These are phyloP conservation scores for Gonocerus acuteangulatus DNA, from an alignment of 2,888 invertebrate genomes.

Conservation along the genomic window DNA sequence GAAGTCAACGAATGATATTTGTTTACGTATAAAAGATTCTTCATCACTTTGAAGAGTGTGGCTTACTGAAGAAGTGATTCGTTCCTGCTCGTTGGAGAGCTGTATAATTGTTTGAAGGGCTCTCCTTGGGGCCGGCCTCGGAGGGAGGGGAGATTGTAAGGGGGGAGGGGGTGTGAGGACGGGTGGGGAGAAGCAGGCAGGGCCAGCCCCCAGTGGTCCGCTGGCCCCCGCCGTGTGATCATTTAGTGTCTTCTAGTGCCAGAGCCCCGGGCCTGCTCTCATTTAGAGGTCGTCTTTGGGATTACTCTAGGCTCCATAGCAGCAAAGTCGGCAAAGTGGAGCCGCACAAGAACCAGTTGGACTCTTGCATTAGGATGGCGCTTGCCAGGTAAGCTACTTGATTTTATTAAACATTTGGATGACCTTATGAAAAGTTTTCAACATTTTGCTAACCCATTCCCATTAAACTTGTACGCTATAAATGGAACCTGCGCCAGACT, in stretches of 20 bases:
- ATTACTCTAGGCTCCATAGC: slow-evolving; percentile 23
- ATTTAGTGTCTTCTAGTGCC: background rate
- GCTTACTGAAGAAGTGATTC: no score
- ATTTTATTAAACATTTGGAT: background rate
- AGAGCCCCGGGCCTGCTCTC: background rate
- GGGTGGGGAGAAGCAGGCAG: background rate
- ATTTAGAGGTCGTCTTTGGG: slow-evolving; percentile 9
- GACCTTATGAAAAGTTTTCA: no score
- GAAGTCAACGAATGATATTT: no score
- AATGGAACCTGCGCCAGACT: no score
- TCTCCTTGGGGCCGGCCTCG: no score
- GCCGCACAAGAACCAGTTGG: slow-evolving; percentile 43
- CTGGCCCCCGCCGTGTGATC: background rate
- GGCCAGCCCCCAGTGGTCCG: slow-evolving; percentile 1
- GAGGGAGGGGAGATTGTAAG: background rate
- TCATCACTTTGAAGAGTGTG: no score
- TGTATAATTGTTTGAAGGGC: no score
- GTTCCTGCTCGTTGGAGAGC: no score
- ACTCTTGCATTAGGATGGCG: slow-evolving; percentile 60
- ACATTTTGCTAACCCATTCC: no score
- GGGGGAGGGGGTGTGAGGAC: background rate
- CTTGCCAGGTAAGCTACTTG: slow-evolving; percentile 52
- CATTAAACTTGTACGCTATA: no score
- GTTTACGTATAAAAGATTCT: no score
- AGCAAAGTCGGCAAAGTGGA: slow-evolving; percentile 32